Evolutionary conservation across 2,888 invertebrate species (phyloP).

Genomic region (Rotaria socialis): DNA sequence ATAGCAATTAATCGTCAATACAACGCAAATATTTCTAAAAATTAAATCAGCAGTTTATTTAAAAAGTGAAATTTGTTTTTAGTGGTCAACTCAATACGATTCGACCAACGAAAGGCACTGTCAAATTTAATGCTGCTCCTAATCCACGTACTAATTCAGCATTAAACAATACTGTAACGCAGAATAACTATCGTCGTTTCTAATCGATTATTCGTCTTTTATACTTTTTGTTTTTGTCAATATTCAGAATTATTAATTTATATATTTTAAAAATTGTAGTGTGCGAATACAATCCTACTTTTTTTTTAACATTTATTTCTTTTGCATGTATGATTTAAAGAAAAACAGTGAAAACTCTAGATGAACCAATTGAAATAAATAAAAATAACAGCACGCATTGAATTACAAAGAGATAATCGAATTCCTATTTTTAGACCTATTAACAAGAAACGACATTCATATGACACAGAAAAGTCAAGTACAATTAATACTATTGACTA

Average conservation of each 20-base stretch:
- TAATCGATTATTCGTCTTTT: neutral
- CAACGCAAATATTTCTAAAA: too few relatives aligned
- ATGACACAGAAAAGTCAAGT: too few relatives aligned
- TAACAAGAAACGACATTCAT: too few relatives aligned
- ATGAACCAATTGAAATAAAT: too few relatives aligned
- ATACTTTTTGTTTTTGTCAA: neutral
- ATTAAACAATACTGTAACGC: neutral
- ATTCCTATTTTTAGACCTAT: too few relatives aligned
- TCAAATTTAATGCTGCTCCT: conserved; percentile 39
- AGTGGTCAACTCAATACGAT: conserved; percentile 44
- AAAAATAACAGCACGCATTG: too few relatives aligned
- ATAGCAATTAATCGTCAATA: too few relatives aligned
- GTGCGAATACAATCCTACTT: neutral
- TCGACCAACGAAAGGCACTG: conserved; percentile 37
- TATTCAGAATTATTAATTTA: neutral
- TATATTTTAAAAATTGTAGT: neutral
- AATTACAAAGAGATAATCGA: too few relatives aligned
- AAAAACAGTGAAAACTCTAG: neutral
- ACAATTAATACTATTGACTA: too few relatives aligned
- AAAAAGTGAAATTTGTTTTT: neutral
- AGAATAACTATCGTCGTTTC: conserved; percentile 13
- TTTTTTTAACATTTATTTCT: neutral
- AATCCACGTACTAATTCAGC: conserved; percentile 13
- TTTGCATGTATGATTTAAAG: neutral
- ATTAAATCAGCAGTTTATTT: too few relatives aligned